Evolutionary conservation across 2,113 vertebrate genomes (phyloP).

Genomic region (human (Homo sapiens)): GRCh38 chr7:108529501-108530000

Average conservation of each 20-base stretch:
- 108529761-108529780: neutral
- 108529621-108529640: neutral
- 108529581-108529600: neutral
- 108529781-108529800: neutral
- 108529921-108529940: too few species aligned
- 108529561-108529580: neutral
- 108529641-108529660: neutral
- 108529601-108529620: neutral
- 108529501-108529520: neutral
- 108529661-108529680: neutral
- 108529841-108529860: neutral
- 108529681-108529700: neutral
- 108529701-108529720: neutral
- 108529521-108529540: neutral
- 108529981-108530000: too few species aligned
- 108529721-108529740: neutral
- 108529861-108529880: constrained; percentile 32
- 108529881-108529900: neutral
- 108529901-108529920: too few species aligned
- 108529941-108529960: too few species aligned
- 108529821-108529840: neutral
- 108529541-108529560: neutral
- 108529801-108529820: neutral
- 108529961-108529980: too few species aligned
- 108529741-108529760: neutral